phyloP scores from a whole-genome alignment of 1,140 invertebrate species.

The Lucilia sericata region DNA sequence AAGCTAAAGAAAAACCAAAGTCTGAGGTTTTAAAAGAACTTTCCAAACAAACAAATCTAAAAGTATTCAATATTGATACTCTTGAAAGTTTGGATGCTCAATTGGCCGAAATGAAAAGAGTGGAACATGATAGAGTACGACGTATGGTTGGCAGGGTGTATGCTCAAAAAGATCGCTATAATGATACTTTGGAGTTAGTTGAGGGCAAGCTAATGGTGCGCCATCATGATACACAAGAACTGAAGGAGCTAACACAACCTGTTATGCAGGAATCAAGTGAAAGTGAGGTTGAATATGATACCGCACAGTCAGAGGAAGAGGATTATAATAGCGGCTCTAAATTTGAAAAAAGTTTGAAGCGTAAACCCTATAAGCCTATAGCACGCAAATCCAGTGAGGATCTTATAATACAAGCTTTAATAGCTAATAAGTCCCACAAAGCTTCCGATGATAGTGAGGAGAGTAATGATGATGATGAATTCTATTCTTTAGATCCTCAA shows the following conservation, averaged over 20 bases:
- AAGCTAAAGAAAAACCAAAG: slow-evolving; percentile 39
- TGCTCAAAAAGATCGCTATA: slow-evolving; percentile 55
- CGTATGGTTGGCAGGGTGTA: slow-evolving; percentile 54
- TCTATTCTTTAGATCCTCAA: slow-evolving; percentile 53
- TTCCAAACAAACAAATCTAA: slow-evolving; percentile 47
- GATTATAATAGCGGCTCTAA: not conserved
- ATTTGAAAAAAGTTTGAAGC: not conserved
- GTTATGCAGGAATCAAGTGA: slow-evolving; percentile 16
- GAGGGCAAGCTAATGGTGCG: slow-evolving; percentile 59
- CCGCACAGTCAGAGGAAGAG: slow-evolving; percentile 51
- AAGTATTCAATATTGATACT: slow-evolving; percentile 50
- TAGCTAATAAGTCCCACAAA: too few relatives aligned
- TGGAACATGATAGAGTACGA: slow-evolving; percentile 47
- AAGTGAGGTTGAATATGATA: slow-evolving; percentile 52
- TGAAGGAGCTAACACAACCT: slow-evolving; percentile 50
- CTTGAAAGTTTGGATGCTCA: slow-evolving; percentile 49
- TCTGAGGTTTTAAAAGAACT: slow-evolving; percentile 43
- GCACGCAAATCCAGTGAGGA: not conserved
- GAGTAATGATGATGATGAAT: slow-evolving; percentile 50
- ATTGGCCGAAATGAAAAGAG: slow-evolving; percentile 47
- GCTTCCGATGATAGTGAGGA: not conserved
- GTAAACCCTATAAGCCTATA: not conserved
- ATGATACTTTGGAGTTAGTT: slow-evolving; percentile 59
- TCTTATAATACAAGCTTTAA: not conserved
- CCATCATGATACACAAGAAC: slow-evolving; percentile 55